These are phyloP conservation scores for Drosophila neutralis DNA, from an alignment of 2,888 invertebrate species.

Conservation along the genomic window DNA sequence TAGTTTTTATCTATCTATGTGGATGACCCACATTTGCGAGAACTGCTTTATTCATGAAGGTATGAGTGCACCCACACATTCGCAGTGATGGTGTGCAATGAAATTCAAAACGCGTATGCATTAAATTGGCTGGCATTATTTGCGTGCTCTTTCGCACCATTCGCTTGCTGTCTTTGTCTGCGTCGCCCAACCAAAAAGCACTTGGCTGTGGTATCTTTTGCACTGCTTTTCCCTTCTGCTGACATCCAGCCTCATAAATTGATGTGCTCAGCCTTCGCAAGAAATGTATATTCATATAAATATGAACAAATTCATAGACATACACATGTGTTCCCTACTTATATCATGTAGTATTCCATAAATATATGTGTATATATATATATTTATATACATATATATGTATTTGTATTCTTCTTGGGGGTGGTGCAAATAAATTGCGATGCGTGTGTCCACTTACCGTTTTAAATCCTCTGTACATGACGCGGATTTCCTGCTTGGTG, in stretches of 20 bases:
- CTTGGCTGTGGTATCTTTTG: neutral
- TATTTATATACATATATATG: slow-evolving; percentile 6
- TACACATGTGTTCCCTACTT: neutral
- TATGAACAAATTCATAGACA: slow-evolving; percentile 2
- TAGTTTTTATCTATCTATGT: neutral
- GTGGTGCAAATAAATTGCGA: neutral
- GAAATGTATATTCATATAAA: slow-evolving; percentile 31
- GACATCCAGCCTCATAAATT: slow-evolving; percentile 33
- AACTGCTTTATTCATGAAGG: slow-evolving; percentile 2
- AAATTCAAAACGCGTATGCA: slow-evolving; percentile 66
- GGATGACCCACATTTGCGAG: slow-evolving; percentile 45
- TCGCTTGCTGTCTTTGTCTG: slow-evolving; percentile 12
- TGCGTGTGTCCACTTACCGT: slow-evolving; percentile 79
- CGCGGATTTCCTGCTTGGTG: slow-evolving; percentile 96
- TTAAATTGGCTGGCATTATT: slow-evolving; percentile 57
- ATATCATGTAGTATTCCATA: neutral
- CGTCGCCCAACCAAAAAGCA: neutral
- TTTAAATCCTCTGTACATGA: slow-evolving; percentile 99
- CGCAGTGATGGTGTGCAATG: slow-evolving; percentile 58
- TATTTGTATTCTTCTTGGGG: neutral
- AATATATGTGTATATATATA: slow-evolving; percentile 2
- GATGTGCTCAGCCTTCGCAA: slow-evolving; percentile 21
- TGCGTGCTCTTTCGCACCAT: slow-evolving; percentile 15
- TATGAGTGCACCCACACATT: slow-evolving; percentile 13
- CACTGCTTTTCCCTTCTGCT: slow-evolving; percentile 18